A percentile compares a stretch with the other conserved stretches of the same genome.
Evolutionary conservation across 2,888 invertebrate genomes (phyloP).

Genomic region (Opisthograptis luteolata): DNA sequence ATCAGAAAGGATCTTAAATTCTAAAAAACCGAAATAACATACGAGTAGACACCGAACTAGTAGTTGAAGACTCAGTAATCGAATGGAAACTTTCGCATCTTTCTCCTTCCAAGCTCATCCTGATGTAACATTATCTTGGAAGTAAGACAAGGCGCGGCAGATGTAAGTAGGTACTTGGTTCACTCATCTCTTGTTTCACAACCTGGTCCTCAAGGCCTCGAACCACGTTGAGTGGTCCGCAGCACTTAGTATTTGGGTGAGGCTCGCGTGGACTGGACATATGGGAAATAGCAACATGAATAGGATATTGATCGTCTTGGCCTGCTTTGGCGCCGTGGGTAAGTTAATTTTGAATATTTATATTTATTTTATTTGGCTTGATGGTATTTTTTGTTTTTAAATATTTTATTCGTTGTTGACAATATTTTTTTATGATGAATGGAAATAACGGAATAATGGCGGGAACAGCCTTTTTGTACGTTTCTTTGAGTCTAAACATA

Average conservation of each 20-base stretch:
- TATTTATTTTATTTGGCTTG: background rate
- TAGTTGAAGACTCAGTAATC: no score
- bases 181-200: slow-evolving; percentile 52
- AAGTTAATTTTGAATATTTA: slow-evolving; percentile 44
- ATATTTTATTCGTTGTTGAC: background rate
- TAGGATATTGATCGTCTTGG: slow-evolving; percentile 64
- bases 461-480: no score
- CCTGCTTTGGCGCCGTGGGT: slow-evolving; percentile 71
- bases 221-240: slow-evolving; percentile 42
- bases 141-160: slow-evolving; percentile 57
- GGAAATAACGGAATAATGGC: no score
- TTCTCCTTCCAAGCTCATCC: slow-evolving; percentile 10
- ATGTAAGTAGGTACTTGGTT: slow-evolving; percentile 38
- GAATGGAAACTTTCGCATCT: slow-evolving; percentile 7
- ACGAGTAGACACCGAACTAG: no score
- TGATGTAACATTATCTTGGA: slow-evolving; percentile 24
- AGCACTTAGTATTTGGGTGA: slow-evolving; percentile 59
- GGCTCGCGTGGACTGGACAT: slow-evolving; percentile 56
- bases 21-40: no score
- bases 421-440: background rate
- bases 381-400: background rate
- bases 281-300: slow-evolving; percentile 54
- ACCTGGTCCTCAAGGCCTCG: slow-evolving; percentile 70
- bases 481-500: no score
- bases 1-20: no score